These are phyloP conservation scores for Plestiodon gilberti DNA, from an alignment of 2,113 vertebrate species.

Conservation along the genomic window DNA sequence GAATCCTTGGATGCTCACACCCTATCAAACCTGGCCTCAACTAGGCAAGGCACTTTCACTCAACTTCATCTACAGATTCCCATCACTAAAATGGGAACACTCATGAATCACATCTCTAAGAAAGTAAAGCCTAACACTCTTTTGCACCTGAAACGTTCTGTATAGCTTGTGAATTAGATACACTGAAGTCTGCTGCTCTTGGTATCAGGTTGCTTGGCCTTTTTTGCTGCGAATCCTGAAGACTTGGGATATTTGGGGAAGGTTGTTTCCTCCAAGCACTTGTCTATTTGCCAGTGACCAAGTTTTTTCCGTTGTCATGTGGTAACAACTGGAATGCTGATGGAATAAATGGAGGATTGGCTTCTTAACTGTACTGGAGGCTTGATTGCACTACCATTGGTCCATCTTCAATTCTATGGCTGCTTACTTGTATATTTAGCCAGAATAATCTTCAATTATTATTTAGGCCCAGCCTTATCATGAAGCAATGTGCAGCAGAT, in stretches of 20 bases:
- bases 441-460: background rate
- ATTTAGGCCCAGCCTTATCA: background rate
- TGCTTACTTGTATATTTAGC: background rate
- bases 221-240: background rate
- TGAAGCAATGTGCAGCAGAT: background rate
- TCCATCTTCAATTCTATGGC: constrained; percentile 9
- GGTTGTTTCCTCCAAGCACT: no score
- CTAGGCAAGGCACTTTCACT: background rate
- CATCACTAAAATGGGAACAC: background rate
- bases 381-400: background rate
- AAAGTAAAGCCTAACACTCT: no score
- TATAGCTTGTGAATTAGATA: no score
- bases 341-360: background rate
- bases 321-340: background rate
- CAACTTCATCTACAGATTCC: background rate
- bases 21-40: background rate
- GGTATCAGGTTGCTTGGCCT: background rate
- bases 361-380: accelerated
- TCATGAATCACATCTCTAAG: no score
- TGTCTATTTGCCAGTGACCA: background rate
- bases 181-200: background rate
- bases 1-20: background rate
- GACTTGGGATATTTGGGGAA: background rate
- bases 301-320: background rate
- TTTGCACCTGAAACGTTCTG: no score